Conservation (phyloP, 2,113 vertebrate genomes). For the Gracilinanus agilis region DNA sequence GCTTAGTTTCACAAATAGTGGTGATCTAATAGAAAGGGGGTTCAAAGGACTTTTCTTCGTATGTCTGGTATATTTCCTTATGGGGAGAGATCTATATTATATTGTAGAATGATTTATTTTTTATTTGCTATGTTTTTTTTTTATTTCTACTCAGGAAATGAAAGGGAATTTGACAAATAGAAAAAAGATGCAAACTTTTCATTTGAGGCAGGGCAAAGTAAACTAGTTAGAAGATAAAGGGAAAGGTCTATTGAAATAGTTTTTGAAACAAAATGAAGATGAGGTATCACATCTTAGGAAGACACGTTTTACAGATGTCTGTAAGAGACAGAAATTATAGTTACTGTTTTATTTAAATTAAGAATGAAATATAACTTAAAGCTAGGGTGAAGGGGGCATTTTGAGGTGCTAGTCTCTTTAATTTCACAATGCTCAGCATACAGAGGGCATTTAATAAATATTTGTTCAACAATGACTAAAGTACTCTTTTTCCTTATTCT, state of each 20-base stretch:
- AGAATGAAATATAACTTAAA: background rate
- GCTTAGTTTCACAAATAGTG: background rate
- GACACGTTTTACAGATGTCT: background rate
- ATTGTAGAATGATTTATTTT: constrained; percentile 34
- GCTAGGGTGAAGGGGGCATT: too few species aligned
- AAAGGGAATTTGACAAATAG: background rate
- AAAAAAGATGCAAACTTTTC: background rate
- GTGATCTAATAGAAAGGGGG: background rate
- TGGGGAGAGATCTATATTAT: constrained; percentile 45
- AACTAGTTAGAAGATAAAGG: background rate
- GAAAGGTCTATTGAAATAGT: background rate
- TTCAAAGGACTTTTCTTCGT: background rate
- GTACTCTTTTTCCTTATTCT: background rate
- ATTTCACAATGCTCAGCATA: background rate
- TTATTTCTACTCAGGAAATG: background rate
- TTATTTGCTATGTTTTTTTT: background rate
- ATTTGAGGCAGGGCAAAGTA: background rate
- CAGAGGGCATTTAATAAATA: background rate
- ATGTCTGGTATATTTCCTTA: constrained; percentile 41
- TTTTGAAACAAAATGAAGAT: background rate
- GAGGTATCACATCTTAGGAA: background rate
- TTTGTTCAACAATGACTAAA: background rate
- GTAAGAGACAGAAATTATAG: background rate
- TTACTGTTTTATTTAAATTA: background rate
- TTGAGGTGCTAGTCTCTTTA: background rate